Evolutionary conservation across 2,797 vertebrate species (phyloP), one percentile per base, ranked within the genome.

Genomic region (Chrysocyon brachyurus): DNA sequence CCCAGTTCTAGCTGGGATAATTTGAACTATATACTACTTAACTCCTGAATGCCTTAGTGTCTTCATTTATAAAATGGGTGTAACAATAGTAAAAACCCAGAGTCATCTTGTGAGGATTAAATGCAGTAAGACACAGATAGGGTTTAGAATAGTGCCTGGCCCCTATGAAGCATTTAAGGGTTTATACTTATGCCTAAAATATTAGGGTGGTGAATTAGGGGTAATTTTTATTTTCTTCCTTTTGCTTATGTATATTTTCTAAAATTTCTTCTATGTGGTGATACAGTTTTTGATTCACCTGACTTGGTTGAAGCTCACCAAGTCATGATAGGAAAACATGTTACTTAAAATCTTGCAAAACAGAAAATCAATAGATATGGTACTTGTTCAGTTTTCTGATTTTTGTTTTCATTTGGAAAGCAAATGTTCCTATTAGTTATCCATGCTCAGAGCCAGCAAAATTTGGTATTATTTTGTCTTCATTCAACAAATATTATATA

Each of bases 161-260:
- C 26, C 31, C 21, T 5, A 66, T 61, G 40, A 91, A 89, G 16
- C 33, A 70, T 57, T 81, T 24, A 94, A 93, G 61, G 0, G 3
- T 73, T 87, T 91, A 15, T 0, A 85, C n/a, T 88, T 70, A 87
- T 59, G 68, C 64, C 40, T 64, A 84, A 87, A 82, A 68, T 72
- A 78, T 31, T 36, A 70, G 17, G 19, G 1, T 66, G 15, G 57
- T 72, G 31, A 46, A 84, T 91, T 92, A 61, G 89, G 21, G 59
- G 1, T 77, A 12, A 78, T 96, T 95, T 94, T 95, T 59, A 52
- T 66, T 96, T 96, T 70, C 28, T 87, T 93, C 46, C 6, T 94
- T 97, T 96, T 64, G 11, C 9, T 85, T 89, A 89, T 90, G 93
- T 93, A 84, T 2, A 61, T 89, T 86, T 93, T 88, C 7, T 73